phyloP scores from a whole-genome alignment of 2,797 vertebrate species.

The Takifugu ocellatus region DNA sequence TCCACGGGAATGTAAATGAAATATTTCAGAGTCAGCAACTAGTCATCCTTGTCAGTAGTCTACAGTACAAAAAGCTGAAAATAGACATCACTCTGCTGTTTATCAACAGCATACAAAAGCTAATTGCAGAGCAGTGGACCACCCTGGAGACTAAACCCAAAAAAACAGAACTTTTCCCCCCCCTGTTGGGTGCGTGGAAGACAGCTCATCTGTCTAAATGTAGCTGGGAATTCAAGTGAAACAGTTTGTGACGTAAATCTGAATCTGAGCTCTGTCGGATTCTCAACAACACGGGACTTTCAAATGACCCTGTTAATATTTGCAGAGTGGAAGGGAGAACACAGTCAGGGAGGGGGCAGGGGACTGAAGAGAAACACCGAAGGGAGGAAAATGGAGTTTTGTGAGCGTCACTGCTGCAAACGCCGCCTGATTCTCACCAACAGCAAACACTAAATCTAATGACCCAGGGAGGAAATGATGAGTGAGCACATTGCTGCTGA shows the following conservation, averaged over 20 bases:
- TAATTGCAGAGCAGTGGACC: constrained; percentile 14
- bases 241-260: neutral
- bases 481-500: constrained; percentile 54
- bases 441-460: constrained; percentile 73
- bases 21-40: constrained; percentile 44
- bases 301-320: constrained; percentile 56
- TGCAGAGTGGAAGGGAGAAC: constrained; percentile 46
- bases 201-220: neutral
- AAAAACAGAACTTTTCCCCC: neutral
- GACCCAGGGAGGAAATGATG: constrained; percentile 48
- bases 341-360: constrained; percentile 7
- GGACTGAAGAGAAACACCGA: constrained; percentile 13
- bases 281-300: constrained; percentile 50
- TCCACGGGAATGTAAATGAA: constrained; percentile 48
- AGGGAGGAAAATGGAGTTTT: constrained; percentile 20
- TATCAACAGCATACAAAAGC: constrained; percentile 13
- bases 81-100: constrained; percentile 21
- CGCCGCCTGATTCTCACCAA: constrained; percentile 49
- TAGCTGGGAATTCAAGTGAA: constrained; percentile 3
- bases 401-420: constrained; percentile 3
- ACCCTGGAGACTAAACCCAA: constrained; percentile 27
- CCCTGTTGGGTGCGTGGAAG: neutral
- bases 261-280: constrained; percentile 46
- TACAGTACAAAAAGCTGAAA: constrained; percentile 29
- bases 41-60: constrained; percentile 46